These are phyloP conservation scores for Myrmophylax atrothorax DNA, from an alignment of 2,113 vertebrate genomes.

Conservation along the genomic window DNA sequence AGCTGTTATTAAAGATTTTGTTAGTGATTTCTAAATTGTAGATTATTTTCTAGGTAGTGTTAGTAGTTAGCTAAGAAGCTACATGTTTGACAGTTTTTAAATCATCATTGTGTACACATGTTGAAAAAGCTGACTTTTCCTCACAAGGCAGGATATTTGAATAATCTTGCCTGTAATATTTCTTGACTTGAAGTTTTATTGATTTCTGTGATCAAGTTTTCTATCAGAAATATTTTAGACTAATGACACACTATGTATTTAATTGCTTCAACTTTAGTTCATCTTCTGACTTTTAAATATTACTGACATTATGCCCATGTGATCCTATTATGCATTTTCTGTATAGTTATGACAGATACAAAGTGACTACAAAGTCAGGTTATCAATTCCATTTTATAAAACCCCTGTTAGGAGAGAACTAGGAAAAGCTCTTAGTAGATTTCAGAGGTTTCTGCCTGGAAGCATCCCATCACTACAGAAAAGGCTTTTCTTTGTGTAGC, in stretches of 20 bases:
- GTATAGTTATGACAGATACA: background rate
- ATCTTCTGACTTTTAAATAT: background rate
- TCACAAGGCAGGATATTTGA: background rate
- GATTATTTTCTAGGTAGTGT: background rate
- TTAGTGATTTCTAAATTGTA: background rate
- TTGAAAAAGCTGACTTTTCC: background rate
- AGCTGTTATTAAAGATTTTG: background rate
- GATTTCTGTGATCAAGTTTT: background rate
- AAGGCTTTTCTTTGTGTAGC: background rate
- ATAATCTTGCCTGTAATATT: background rate
- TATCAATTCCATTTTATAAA: background rate
- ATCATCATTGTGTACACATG: background rate
- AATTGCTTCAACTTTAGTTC: background rate
- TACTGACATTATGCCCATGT: accelerated
- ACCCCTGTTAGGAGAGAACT: accelerated
- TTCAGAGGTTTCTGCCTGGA: background rate
- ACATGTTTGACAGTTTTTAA: background rate
- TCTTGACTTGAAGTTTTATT: background rate
- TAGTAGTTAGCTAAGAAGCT: background rate
- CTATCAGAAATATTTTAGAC: background rate
- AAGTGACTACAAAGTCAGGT: background rate
- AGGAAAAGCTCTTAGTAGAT: background rate
- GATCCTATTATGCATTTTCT: background rate
- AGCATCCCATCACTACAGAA: background rate
- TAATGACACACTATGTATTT: background rate